A percentile compares a stretch with the other conserved stretches of the same genome.
Conservation (phyloP, 2,797 vertebrate species). For the Etheostoma perlongum region DNA sequence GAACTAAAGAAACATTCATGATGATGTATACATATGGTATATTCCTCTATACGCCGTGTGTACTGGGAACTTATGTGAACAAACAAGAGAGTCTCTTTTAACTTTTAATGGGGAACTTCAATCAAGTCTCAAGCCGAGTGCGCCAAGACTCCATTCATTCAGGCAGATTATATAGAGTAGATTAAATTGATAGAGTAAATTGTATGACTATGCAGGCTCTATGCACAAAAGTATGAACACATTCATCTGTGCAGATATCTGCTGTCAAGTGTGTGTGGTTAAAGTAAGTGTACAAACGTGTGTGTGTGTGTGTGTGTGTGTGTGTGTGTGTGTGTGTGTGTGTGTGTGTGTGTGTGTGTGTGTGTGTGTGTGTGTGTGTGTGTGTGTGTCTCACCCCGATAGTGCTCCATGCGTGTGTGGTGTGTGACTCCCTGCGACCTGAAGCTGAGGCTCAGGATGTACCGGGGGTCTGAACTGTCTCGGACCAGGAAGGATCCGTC, state of each 20-base stretch:
- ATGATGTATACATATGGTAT: too few relatives aligned
- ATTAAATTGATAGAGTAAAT: too few relatives aligned
- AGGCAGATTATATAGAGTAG: too few relatives aligned
- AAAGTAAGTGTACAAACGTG: too few relatives aligned
- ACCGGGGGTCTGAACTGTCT: constrained; percentile 96
- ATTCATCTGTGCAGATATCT: not conserved
- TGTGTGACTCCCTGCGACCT: constrained; percentile 96
- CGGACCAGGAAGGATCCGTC: constrained; percentile 97
- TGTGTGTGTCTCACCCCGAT: constrained; percentile 82
- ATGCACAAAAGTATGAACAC: not conserved
- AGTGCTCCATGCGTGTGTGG: constrained; percentile 94
- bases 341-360: not conserved
- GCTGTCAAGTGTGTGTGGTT: not conserved
- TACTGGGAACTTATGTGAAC: too few relatives aligned
- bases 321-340: not conserved
- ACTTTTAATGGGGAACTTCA: too few relatives aligned
- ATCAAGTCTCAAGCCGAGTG: too few relatives aligned
- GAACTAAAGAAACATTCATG: too few relatives aligned
- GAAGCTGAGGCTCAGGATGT: constrained; percentile 98
- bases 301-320: not conserved
- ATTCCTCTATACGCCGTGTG: too few relatives aligned
- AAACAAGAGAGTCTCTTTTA: too few relatives aligned
- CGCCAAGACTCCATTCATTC: too few relatives aligned
- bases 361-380: constrained; percentile 19
- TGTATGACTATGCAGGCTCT: not conserved